Evolutionary conservation across 2,113 vertebrate genomes (phyloP), one percentile per base, ranked within the genome.

Genomic region (Semicossyphus pulcher): DNA sequence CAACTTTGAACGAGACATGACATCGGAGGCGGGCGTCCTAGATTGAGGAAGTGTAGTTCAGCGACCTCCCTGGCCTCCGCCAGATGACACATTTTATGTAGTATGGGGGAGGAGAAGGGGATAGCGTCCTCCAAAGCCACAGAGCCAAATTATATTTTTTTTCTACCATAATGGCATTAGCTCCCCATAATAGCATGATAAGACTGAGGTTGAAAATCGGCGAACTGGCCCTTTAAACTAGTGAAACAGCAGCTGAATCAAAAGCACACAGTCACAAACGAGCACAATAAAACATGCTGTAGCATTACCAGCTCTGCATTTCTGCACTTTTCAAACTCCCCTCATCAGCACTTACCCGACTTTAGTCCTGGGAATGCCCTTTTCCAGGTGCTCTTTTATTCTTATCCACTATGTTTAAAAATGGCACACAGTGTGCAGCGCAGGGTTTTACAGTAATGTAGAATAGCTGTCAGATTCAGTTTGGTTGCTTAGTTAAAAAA

Each of bases 371-470:
- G 61, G 52, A 81, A 70, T 79, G 74, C 60, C 78, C 49, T 77
- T 66, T 77, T 78, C 72, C 88, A 84, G 78, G 68, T 84, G 72
- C 64, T 39, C 12, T 63, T 69, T 73, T 56, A 71, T 83, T 72
- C 76, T 72, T 64, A 59, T 37, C 63, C 49, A 34, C 25, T 31
- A 1, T 56, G 31, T 72, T 49, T 53, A 39, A 63, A 49, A 68
- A 26, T 32, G 44, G 52, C 44, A 47, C 56, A 54, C 20, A 36
- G 15, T 61, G 58, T 67, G 21, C 63, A 42, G 4, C 48, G 42
- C 60, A 25, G 42, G 32, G 21, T 62, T 66, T 29, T 10, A 26
- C 51, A 75, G 2, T 18, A 25, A 25, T 62, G 4, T 12, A 37
- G 10, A 56, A 31, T 11, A 48, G 56, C 34, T 61, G 18, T 31